These are phyloP conservation scores for Lycaon pictus DNA, from an alignment of 2,113 vertebrate species.

Conservation along the genomic window DNA sequence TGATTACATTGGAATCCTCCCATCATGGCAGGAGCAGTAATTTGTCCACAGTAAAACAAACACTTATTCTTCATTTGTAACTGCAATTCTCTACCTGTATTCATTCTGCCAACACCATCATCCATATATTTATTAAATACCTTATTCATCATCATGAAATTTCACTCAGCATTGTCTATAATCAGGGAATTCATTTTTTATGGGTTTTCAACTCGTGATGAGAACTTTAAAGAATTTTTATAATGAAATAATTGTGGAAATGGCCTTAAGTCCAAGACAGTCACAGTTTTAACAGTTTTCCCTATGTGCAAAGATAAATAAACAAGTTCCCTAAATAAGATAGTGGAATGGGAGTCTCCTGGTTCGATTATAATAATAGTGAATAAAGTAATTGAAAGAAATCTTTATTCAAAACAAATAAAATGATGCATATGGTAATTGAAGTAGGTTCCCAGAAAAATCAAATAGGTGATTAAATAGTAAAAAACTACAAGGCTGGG, in stretches of 20 bases:
- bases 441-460: neutral
- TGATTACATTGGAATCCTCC: constrained; percentile 50
- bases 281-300: neutral
- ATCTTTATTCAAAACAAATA: neutral
- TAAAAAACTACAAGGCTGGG: neutral
- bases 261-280: neutral
- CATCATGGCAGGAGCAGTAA: neutral
- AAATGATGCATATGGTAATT: neutral
- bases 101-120: neutral
- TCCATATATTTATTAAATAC: constrained; percentile 40
- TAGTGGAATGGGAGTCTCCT: neutral
- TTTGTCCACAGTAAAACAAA: constrained; percentile 48
- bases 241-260: constrained; percentile 30
- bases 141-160: constrained; percentile 25
- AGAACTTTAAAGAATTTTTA: neutral
- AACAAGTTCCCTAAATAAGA: neutral
- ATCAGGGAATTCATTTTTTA: neutral
- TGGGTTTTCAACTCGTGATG: neutral
- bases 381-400: neutral
- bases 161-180: neutral
- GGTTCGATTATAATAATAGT: neutral
- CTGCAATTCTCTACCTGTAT: neutral
- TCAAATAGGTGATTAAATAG: neutral
- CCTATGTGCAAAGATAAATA: too few relatives aligned
- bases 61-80: constrained; percentile 14